phyloP scores from a whole-genome alignment of 1,140 invertebrate genomes.

The Bombus terrestris region DNA sequence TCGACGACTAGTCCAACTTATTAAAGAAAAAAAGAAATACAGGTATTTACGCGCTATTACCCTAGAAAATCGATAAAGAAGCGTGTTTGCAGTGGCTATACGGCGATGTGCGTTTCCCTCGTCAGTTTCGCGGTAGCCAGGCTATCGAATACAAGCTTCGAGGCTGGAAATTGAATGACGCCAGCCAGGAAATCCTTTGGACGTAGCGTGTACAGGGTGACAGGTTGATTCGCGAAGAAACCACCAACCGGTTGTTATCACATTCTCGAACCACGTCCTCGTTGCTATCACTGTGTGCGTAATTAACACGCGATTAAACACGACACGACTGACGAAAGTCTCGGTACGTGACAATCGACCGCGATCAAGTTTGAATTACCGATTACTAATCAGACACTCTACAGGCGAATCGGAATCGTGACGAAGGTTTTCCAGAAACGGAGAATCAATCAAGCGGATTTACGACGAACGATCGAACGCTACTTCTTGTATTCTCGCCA shows the following conservation, averaged over 20 bases:
- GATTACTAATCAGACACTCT: too few relatives aligned
- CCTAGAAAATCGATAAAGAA: constrained; percentile 22
- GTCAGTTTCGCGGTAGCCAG: not conserved
- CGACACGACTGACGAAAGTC: constrained; percentile 24
- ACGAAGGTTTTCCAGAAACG: not conserved
- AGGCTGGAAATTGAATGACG: constrained; percentile 36
- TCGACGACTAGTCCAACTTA: not conserved
- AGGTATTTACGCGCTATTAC: not conserved
- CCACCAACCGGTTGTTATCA: constrained; percentile 43
- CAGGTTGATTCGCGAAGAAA: constrained; percentile 36
- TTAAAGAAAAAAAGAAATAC: not conserved
- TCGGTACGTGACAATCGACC: constrained; percentile 31
- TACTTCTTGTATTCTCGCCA: not conserved
- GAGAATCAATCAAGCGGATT: constrained; percentile 4
- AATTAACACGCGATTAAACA: constrained; percentile 39
- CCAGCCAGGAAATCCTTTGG: constrained; percentile 34
- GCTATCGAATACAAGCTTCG: not conserved
- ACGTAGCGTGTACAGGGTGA: constrained; percentile 2
- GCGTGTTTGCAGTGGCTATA: not conserved
- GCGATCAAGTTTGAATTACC: constrained; percentile 14
- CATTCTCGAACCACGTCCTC: constrained; percentile 4
- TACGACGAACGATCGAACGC: not conserved
- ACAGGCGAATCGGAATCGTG: not conserved
- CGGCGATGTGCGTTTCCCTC: constrained; percentile 12
- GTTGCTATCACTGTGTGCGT: constrained; percentile 25